These are phyloP conservation scores for Oligia fasciuncula DNA, from an alignment of 2,888 invertebrate species.

Conservation along the genomic window DNA sequence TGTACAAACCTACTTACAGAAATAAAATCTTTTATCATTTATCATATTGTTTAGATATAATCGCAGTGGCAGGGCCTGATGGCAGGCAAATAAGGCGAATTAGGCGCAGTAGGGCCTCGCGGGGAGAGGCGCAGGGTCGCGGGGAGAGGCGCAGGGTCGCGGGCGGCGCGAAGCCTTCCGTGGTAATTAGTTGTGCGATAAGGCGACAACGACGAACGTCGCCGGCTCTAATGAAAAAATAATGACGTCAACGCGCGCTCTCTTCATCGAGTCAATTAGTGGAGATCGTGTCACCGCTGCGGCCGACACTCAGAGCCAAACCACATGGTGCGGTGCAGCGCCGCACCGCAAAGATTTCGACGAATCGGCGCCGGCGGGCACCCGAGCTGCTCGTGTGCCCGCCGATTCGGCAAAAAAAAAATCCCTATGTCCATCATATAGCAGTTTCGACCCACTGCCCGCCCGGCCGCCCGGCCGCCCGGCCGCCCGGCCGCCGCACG, in stretches of 20 bases:
- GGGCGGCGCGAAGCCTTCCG: slow-evolving; percentile 17
- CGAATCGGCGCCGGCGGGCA: too few species aligned
- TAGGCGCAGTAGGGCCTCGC: neutral
- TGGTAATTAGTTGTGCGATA: slow-evolving; percentile 32
- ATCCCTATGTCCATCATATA: too few species aligned
- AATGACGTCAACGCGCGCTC: slow-evolving; percentile 49
- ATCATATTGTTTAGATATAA: neutral
- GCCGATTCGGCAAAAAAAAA: too few species aligned
- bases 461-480: neutral
- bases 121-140: neutral
- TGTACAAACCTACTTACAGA: too few species aligned
- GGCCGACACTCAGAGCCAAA: neutral
- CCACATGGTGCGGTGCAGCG: too few species aligned
- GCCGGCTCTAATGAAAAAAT: slow-evolving; percentile 55
- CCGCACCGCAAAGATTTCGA: too few species aligned
- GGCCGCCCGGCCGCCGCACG: neutral
- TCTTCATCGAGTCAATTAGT: slow-evolving; percentile 11
- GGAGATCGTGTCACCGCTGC: neutral
- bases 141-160: neutral
- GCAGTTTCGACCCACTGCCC: too few species aligned
- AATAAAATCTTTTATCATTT: too few species aligned
- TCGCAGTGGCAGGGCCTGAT: neutral
- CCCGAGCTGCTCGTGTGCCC: too few species aligned
- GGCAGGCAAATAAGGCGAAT: neutral
- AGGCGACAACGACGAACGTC: slow-evolving; percentile 40